Evolutionary conservation across 1,140 invertebrate genomes (phyloP), one percentile per base, ranked within the genome.

Genomic region (Anastrepha obliqua): DNA sequence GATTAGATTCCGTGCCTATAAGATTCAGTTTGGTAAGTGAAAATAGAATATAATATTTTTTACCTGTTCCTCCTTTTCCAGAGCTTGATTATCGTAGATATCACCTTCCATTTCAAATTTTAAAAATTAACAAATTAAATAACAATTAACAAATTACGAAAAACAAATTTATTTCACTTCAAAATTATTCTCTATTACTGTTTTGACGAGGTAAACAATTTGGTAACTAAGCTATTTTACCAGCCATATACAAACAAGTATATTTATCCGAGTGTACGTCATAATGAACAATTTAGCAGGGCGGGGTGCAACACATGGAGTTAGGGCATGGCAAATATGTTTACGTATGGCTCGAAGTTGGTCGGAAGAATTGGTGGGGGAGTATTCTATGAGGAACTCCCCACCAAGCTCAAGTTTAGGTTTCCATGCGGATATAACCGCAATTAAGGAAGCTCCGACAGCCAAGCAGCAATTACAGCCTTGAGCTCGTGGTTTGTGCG

Each of bases 81-180:
- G 6, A 51, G 8, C 7, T 11, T 81, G 44, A 8, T 3, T 81
- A 55, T 81, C 44, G 20, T 47, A 81, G 15, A 17, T 6, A 42
- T 81, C 74, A 55, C 17, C 47, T 81, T 81, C 74, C 74, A 81
- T 81, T 81, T 20, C 3, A 5, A 55, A 81, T 44, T 74, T 29
- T 29, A 29, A 8, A 51, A 47, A 47, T 70, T 55, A n/a, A 29
- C 74, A 58, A 20, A 29, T 20, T 62, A 62, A 17, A 62, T 17
- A 17, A 62, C 8, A 62, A 8, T 15, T 62, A 8, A 17, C 17
- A 62, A 62, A 62, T 4, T 17, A 13, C 60, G 17, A 13, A 62
- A 13, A 13, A 62, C 8, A 62, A 13, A 11, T 62, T 62, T 13
- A 11, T 62, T 62, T 62, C 17, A 17, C 17, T 17, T 17, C 15